Base-by-base conservation (phyloP, 2,113 vertebrate species). In the Tupaia chinensis region DNA sequence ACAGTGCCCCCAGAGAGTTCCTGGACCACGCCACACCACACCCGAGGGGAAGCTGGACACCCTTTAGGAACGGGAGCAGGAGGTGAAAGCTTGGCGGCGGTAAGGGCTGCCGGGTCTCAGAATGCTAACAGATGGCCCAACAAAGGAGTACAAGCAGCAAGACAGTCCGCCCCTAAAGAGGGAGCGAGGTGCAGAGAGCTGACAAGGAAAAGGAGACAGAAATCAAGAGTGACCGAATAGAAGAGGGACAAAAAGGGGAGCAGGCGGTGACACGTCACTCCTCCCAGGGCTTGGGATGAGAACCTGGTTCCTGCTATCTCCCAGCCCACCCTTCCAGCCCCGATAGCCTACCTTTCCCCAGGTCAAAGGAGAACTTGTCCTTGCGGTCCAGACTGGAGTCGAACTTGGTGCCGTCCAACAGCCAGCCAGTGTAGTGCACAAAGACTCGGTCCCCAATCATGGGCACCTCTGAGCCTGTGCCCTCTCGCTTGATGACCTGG, bases 361-460 rank as follows among this genome's bases (percentile, higher is more conserved):
- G 93, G 97, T 99, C 99, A 96, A 99, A 99, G 20, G 99, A 99
- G 97, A 99, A 99, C 92, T 98, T 99, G 65, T 99, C 99, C 96
- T 96, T 99, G 94, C 99, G 97, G 98, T 99, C 99, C 96, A 99
- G 98, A 96, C 99, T 99, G 54, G 99, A 99, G 97, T 99, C 99
- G 95, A 99, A 99, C 95, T 99, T 99, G 80, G 99, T 99, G 83
- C 99, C 99, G 94, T 99, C 99, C 16, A 99, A 95, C 86, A 99
- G 99, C 90, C 99, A 99, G 17, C 99, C 99, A 4, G 99, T 99
- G 97, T 99, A 99, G 98, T 99, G 99, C 60, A 99, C 99, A 0
- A 97, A 99, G 96, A 99, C 99, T 97, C 99, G 99, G 97, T 99
- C 99, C 7, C 99, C 99, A 0, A 98, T 99, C 99, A 99, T 99